Conservation (phyloP, 2,888 invertebrate species). For the Ormyrus labotus region DNA sequence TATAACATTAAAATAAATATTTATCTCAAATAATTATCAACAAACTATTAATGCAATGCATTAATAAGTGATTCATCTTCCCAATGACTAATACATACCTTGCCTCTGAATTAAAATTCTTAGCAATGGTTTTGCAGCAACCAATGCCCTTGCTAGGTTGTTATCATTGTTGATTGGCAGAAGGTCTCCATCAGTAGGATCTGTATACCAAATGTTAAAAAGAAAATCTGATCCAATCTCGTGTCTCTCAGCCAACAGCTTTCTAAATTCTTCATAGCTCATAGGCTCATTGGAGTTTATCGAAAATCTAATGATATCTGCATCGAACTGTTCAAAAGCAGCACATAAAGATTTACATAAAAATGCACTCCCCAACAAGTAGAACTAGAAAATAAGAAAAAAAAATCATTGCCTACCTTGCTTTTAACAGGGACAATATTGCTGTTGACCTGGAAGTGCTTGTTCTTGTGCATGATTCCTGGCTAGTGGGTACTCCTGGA, state of each 20-base stretch:
- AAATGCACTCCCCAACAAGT: conserved; percentile 21
- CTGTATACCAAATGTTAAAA: conserved; percentile 97
- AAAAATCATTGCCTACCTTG: conserved; percentile 81
- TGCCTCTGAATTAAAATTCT: conserved; percentile 94
- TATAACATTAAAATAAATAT: neutral
- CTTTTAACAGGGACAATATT: conserved; percentile 91
- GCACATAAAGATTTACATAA: neutral
- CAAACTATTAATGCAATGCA: neutral
- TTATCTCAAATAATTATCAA: neutral
- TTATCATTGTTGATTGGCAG: conserved; percentile 99
- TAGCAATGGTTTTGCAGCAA: conserved; percentile 90
- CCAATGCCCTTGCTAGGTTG: conserved; percentile 92
- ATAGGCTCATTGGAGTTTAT: conserved; percentile 86
- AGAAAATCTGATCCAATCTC: conserved; percentile 91
- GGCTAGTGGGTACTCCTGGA: neutral
- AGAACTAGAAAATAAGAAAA: neutral
- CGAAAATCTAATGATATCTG: conserved; percentile 97
- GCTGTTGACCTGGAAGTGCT: conserved; percentile 85
- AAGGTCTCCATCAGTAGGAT: conserved; percentile 95
- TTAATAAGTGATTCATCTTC: neutral
- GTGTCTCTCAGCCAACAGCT: conserved; percentile 85
- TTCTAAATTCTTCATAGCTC: conserved; percentile 92
- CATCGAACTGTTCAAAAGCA: conserved; percentile 88
- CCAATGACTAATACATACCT: conserved; percentile 79
- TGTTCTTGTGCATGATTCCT: conserved; percentile 86